A percentile compares a stretch with the other conserved stretches of the same genome.
phyloP scores from a whole-genome alignment of 2,888 invertebrate species.

The Arenicola marina region DNA sequence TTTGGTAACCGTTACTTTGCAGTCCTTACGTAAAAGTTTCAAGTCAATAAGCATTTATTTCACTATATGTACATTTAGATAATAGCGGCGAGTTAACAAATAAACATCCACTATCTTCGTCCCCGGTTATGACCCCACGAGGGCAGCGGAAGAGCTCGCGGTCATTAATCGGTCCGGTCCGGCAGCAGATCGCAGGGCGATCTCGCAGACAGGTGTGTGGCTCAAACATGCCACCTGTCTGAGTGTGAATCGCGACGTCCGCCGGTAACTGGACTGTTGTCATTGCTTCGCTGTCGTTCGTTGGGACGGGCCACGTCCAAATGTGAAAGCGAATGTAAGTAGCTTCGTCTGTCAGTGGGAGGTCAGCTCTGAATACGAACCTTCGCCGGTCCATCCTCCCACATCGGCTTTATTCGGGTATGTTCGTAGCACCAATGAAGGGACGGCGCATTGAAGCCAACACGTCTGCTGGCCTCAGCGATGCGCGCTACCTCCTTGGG shows the following conservation, averaged over 20 bases:
- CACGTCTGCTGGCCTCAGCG: background rate
- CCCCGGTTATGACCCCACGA: background rate
- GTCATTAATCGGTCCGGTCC: background rate
- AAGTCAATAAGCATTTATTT: no score
- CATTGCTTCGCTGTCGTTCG: background rate
- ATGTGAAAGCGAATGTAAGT: background rate
- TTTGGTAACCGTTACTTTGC: no score
- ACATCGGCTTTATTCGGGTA: background rate
- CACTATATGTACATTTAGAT: no score
- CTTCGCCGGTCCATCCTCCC: background rate
- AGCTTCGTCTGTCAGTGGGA: background rate
- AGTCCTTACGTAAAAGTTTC: no score
- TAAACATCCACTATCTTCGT: no score
- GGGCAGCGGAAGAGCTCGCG: background rate
- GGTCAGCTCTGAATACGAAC: background rate
- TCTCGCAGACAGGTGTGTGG: background rate
- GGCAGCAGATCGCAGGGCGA: no score
- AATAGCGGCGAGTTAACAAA: no score
- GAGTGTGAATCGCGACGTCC: background rate
- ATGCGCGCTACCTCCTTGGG: background rate
- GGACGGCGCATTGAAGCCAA: background rate
- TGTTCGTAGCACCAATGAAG: background rate
- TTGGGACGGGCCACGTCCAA: background rate
- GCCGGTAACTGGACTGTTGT: background rate
- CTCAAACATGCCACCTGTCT: background rate